These are phyloP conservation scores for Huso huso DNA, from an alignment of 2,797 vertebrate species.

Conservation along the genomic window DNA sequence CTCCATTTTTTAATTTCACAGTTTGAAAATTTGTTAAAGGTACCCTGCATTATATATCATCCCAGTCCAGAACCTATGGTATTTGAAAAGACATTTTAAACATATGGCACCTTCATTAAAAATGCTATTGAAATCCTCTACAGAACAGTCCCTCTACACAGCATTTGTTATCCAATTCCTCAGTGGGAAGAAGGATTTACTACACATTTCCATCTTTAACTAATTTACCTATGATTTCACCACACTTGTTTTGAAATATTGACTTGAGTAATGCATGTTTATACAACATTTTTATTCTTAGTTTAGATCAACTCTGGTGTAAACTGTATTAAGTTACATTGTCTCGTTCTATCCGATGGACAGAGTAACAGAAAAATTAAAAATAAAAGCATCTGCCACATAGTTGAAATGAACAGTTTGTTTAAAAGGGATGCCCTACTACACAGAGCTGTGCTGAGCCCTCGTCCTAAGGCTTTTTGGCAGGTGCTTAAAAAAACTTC, in stretches of 20 bases:
- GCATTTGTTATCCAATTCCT: neutral
- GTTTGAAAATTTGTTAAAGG: conserved; percentile 65
- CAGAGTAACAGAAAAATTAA: too few species aligned
- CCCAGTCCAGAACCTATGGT: conserved; percentile 43
- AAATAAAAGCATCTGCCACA: too few species aligned
- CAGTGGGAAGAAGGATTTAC: neutral
- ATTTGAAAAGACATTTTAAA: conserved; percentile 36
- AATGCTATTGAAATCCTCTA: neutral
- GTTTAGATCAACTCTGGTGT: conserved; percentile 1
- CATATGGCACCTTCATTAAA: conserved; percentile 26
- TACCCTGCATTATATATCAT: conserved; percentile 64
- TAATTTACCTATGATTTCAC: conserved; percentile 6
- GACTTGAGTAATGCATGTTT: conserved; percentile 14
- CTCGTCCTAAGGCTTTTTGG: too few species aligned
- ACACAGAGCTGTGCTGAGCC: too few species aligned
- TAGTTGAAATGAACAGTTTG: too few species aligned
- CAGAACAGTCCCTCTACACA: neutral
- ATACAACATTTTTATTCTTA: neutral
- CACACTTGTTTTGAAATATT: neutral
- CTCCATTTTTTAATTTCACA: conserved; percentile 55
- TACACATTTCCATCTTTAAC: neutral
- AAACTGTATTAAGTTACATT: neutral
- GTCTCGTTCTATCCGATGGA: too few species aligned
- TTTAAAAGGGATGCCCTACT: too few species aligned
- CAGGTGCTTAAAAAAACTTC: too few species aligned